Base-by-base conservation (phyloP, 2,888 invertebrate genomes). In the Rhagophthalmus giganteus region DNA sequence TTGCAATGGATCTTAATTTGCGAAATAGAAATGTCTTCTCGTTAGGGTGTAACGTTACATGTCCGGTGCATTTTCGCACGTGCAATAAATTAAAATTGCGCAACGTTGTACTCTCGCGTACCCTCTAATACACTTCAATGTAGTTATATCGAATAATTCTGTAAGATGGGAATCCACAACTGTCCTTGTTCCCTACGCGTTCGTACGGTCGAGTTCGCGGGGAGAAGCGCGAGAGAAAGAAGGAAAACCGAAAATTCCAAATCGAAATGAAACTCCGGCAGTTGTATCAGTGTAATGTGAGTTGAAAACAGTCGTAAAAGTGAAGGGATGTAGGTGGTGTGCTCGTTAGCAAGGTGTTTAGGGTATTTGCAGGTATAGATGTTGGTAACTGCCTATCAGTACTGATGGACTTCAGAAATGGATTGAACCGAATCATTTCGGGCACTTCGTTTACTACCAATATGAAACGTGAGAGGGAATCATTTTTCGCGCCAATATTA, bases 271-370 rank as follows among this genome's bases (percentile, higher is more conserved):
- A 54, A 49, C 54, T 41, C 54, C 38, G 48, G 50, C 51, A 53
- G 55, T 58, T 61, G 57, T 60, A 58, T 59, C 57, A 50, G 55
- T 55, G 60, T 63, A 63, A 63, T 63, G 62, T 45, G 57, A 61
- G 62, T 63, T 63, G 51, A 50, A 46, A 63, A 63, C 61, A 60
- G 62, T 63, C 62, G 62, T 63, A 61, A 63, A 63, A 61, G 58
- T 58, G 48, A 58, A 60, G 60, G 58, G 57, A 58, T 60, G 60
- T 60, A 60, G 59, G 57, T 57, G 56, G 57, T 35, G n/a, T n/a
- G 55, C 53, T 57, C 59, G 57, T 59, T 59, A 59, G 56, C 40
- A 54, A 59, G 54, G 54, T 57, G 55, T 54, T 56, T 56, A 51
- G 54, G 60, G 55, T 41, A 45, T 49, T 46, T 45, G 46, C 45